Conservation (phyloP, 2,797 vertebrate genomes). For the Sorex maritimensis region DNA sequence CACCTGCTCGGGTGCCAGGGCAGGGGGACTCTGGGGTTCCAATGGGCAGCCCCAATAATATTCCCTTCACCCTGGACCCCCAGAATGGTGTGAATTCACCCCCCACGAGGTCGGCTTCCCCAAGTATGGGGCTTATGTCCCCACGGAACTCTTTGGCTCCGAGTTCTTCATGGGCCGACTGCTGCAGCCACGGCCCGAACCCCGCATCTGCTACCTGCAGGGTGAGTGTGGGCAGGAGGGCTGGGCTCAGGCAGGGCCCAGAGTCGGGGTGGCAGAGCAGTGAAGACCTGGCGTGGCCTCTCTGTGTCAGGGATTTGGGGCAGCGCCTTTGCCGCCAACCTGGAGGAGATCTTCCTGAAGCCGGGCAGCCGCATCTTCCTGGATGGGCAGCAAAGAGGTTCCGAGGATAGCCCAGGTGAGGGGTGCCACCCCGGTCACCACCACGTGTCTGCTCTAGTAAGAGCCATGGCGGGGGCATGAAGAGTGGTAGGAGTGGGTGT, state of each 20-base stretch:
- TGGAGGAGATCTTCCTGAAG: conserved; percentile 91
- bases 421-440: not conserved
- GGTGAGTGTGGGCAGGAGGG: conserved; percentile 84
- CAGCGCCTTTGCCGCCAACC: conserved; percentile 92
- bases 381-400: conserved; percentile 83
- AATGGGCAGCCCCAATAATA: not conserved
- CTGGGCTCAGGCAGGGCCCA: not conserved
- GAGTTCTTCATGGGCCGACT: conserved; percentile 93
- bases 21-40: not conserved
- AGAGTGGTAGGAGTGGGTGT: not conserved
- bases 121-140: conserved; percentile 92
- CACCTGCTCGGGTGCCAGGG: not conserved
- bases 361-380: conserved; percentile 88
- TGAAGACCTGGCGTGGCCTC: not conserved
- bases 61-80: conserved; percentile 64
- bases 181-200: conserved; percentile 87
- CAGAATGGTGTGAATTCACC: conserved; percentile 93
- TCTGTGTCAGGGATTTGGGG: conserved; percentile 90
- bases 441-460: not conserved
- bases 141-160: conserved; percentile 90
- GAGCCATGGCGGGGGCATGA: not conserved
- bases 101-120: conserved; percentile 91
- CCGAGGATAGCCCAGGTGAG: conserved; percentile 89
- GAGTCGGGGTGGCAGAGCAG: fast-evolving
- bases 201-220: conserved; percentile 91